Percentiles rank a stretch among this genome's conserved stretches.
These are phyloP conservation scores for Suillia variegata DNA, from an alignment of 2,888 invertebrate species.

Conservation along the genomic window DNA sequence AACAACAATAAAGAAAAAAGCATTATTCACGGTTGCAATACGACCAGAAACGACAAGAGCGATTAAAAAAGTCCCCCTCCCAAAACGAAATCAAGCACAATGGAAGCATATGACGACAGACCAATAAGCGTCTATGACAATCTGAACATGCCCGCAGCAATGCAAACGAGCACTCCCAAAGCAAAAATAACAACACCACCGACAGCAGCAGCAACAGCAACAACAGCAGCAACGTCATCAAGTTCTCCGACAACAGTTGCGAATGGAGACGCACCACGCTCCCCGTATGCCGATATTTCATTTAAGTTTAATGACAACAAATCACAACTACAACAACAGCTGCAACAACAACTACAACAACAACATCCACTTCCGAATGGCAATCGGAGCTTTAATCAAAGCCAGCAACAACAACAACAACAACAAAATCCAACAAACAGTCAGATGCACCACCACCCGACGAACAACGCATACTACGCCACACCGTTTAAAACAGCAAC, in stretches of 20 bases:
- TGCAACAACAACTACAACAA: slow-evolving; percentile 20
- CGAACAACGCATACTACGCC: background rate
- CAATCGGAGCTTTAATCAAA: slow-evolving; percentile 30
- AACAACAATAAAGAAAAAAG: too few relatives aligned
- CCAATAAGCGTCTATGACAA: slow-evolving; percentile 61
- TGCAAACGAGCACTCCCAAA: slow-evolving; percentile 38
- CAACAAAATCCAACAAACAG: slow-evolving; percentile 21
- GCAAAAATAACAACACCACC: slow-evolving; percentile 12
- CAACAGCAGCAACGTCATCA: slow-evolving; percentile 26
- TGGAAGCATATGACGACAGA: slow-evolving; percentile 50
- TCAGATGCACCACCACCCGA: slow-evolving; percentile 24
- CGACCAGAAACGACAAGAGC: too few relatives aligned
- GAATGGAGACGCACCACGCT: slow-evolving; percentile 33
- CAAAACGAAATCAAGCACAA: too few relatives aligned
- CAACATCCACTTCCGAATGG: slow-evolving; percentile 26
- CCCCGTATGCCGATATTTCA: slow-evolving; percentile 39
- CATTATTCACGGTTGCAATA: too few relatives aligned
- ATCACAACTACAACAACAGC: slow-evolving; percentile 20
- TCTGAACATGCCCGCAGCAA: slow-evolving; percentile 34
- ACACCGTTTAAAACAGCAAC: slow-evolving; percentile 19
- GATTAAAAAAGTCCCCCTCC: too few relatives aligned
- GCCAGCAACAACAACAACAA: slow-evolving; percentile 15
- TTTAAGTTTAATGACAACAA: slow-evolving; percentile 35
- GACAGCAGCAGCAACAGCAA: slow-evolving; percentile 23
- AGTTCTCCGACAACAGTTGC: slow-evolving; percentile 22